phyloP scores from a whole-genome alignment of 2,113 vertebrate genomes.

The Rhizomys pruinosus region DNA sequence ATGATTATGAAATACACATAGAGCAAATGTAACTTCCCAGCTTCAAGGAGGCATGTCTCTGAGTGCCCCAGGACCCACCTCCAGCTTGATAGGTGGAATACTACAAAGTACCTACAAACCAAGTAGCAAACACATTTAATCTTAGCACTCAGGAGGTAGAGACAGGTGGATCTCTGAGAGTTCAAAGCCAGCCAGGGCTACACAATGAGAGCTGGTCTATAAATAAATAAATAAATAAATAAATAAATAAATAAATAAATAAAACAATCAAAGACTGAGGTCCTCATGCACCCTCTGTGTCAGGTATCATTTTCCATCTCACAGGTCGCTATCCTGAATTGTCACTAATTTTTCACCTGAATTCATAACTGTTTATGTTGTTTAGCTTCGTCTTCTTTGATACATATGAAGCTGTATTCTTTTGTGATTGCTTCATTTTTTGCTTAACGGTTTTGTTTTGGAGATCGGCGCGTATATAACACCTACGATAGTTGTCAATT shows the following conservation, averaged over 20 bases:
- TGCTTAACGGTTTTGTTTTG: not conserved
- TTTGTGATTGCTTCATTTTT: not conserved
- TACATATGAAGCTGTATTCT: too few relatives aligned
- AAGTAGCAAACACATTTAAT: too few relatives aligned
- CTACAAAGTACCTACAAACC: too few relatives aligned
- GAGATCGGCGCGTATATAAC: accelerated
- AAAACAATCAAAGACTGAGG: too few relatives aligned
- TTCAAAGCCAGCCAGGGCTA: too few relatives aligned
- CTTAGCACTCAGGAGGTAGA: too few relatives aligned
- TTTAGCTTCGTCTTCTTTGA: not conserved
- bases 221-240: too few relatives aligned
- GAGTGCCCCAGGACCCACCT: not conserved
- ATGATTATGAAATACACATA: not conserved
- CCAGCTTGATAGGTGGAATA: not conserved
- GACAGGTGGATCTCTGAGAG: too few relatives aligned
- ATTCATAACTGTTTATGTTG: not conserved
- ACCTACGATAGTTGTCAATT: accelerated
- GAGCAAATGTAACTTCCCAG: not conserved
- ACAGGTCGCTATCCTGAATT: not conserved
- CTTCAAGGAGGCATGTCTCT: not conserved
- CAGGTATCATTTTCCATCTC: too few relatives aligned
- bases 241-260: too few relatives aligned
- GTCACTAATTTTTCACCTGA: not conserved
- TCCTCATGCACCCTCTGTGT: too few relatives aligned
- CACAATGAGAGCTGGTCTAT: too few relatives aligned